phyloP scores from a whole-genome alignment of 2,113 vertebrate species.

The Corvus hawaiiensis region DNA sequence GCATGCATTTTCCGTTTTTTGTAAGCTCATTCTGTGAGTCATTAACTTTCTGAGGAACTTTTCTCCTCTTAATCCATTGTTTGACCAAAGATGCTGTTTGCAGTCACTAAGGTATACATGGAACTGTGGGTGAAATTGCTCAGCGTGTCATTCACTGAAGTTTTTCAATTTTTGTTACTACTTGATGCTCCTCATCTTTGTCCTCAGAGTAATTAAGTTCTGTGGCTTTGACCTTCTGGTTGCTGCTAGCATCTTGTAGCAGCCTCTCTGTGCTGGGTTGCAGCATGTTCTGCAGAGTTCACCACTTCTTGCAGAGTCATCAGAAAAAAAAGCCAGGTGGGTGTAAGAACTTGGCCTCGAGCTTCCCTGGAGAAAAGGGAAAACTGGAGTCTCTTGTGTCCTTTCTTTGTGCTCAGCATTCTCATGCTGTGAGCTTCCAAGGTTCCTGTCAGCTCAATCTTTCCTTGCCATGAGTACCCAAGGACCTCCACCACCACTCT shows the following conservation, averaged over 20 bases:
- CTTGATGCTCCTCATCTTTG: neutral
- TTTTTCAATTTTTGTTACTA: neutral
- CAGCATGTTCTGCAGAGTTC: neutral
- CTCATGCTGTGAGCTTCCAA: neutral
- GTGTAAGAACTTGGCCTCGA: neutral
- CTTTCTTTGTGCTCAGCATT: neutral
- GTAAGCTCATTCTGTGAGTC: neutral
- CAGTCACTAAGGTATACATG: neutral
- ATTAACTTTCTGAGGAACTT: neutral
- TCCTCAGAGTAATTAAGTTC: neutral
- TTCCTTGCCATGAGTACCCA: neutral
- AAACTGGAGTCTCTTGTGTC: neutral
- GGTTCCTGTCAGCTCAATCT: neutral
- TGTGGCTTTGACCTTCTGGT: neutral
- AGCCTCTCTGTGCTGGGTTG: neutral
- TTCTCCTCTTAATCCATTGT: neutral
- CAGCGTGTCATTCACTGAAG: neutral
- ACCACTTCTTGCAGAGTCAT: neutral
- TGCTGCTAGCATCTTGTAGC: neutral
- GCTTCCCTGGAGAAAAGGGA: neutral
- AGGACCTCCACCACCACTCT: neutral
- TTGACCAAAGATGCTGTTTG: neutral
- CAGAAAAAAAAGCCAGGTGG: neutral
- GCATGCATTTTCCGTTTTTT: neutral
- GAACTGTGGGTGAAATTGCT: neutral